A percentile compares a stretch with the other conserved stretches of the same genome.
phyloP scores from a whole-genome alignment of 2,797 vertebrate species.

The Adrianichthys oophorus region DNA sequence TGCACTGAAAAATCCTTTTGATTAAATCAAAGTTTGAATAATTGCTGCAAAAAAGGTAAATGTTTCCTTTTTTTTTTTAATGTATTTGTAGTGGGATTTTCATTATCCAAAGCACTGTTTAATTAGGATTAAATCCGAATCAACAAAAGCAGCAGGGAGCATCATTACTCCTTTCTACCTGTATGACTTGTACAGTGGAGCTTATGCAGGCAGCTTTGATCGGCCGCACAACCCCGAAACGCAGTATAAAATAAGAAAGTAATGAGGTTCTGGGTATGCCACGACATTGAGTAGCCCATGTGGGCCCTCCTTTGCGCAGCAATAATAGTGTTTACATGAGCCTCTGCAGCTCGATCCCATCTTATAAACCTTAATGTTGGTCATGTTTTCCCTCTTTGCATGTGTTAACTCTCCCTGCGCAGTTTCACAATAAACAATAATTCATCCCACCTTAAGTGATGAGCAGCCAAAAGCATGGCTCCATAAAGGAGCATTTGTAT shows the following conservation, averaged over 20 bases:
- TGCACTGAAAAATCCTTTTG: too few species aligned
- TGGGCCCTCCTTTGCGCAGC: slow-evolving; percentile 1
- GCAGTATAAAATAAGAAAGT: neutral
- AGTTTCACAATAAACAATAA: slow-evolving; percentile 5
- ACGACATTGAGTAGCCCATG: neutral
- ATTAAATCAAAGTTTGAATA: too few species aligned
- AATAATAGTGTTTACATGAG: slow-evolving; percentile 6
- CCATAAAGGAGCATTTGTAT: neutral
- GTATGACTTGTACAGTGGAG: neutral
- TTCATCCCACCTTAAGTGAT: slow-evolving; percentile 1
- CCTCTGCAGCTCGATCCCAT: slow-evolving; percentile 4
- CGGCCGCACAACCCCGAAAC: neutral
- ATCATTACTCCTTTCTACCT: neutral
- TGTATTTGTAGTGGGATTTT: neutral
- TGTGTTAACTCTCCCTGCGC: slow-evolving; percentile 1
- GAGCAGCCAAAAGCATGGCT: neutral
- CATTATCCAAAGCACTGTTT: neutral
- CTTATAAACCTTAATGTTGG: neutral
- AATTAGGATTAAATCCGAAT: slow-evolving; percentile 10
- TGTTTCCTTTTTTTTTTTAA: too few species aligned
- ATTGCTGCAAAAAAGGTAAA: too few species aligned
- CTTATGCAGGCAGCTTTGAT: neutral
- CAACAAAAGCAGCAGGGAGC: neutral
- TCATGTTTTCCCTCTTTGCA: slow-evolving; percentile 4
- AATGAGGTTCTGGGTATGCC: neutral